A percentile compares a stretch with the other conserved stretches of the same genome.
These are phyloP conservation scores for Lasioglossum baleicum DNA, from an alignment of 1,140 invertebrate genomes.

Conservation along the genomic window DNA sequence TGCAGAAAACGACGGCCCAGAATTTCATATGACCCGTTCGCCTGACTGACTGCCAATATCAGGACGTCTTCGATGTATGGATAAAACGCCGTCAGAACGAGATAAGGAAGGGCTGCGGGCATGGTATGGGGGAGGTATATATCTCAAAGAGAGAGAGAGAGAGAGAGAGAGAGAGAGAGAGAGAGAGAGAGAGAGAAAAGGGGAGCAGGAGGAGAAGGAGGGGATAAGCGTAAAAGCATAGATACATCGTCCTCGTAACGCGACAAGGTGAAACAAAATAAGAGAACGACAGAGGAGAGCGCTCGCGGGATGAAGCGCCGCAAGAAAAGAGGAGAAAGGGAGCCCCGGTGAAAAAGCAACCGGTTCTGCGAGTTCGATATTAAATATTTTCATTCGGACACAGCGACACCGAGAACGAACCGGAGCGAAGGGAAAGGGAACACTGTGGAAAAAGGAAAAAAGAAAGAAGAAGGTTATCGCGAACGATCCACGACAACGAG, in stretches of 20 bases:
- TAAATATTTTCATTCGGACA: conserved; percentile 37
- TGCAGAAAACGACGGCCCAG: conserved; percentile 22
- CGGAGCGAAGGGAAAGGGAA: too few relatives aligned
- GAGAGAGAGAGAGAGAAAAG: too few relatives aligned
- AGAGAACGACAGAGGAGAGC: not conserved
- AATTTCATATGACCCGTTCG: conserved; percentile 49
- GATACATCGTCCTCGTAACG: conserved; percentile 20
- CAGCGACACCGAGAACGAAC: not conserved
- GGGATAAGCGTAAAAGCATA: conserved; percentile 36
- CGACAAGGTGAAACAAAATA: conserved; percentile 19
- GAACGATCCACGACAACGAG: conserved; percentile 1
- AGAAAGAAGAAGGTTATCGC: not conserved
- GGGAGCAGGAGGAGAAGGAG: too few relatives aligned
- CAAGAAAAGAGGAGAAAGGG: not conserved
- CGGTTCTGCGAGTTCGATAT: conserved; percentile 13
- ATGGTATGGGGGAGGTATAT: not conserved
- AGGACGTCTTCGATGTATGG: conserved; percentile 31
- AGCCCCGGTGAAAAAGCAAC: conserved; percentile 6
- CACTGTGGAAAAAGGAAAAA: not conserved
- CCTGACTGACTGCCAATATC: conserved; percentile 48
- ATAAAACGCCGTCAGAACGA: conserved; percentile 28
- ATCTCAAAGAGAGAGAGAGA: too few relatives aligned
- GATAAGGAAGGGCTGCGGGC: conserved; percentile 18
- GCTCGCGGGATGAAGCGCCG: not conserved
- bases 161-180: too few relatives aligned